These are phyloP conservation scores for Sitta carolinensis DNA, from an alignment of 2,797 vertebrate genomes.

Conservation along the genomic window DNA sequence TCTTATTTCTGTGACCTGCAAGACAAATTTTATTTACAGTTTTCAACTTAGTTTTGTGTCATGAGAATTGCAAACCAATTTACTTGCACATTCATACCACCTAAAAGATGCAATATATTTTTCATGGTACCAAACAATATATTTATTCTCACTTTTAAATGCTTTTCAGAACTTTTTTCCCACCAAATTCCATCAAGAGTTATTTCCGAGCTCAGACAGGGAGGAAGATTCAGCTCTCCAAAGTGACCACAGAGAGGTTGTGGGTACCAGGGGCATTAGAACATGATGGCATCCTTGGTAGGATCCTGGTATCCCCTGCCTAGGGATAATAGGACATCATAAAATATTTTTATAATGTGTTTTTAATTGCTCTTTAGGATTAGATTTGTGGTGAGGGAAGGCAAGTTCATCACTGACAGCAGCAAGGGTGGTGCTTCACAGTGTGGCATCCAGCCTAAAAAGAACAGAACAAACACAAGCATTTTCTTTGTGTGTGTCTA, in stretches of 20 bases:
- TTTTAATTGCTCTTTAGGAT: neutral
- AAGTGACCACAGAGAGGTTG: neutral
- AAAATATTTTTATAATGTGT: neutral
- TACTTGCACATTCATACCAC: neutral
- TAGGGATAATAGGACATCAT: rapidly evolving
- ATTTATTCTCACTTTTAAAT: neutral
- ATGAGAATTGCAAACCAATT: neutral
- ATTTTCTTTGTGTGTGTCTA: neutral
- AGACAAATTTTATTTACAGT: neutral
- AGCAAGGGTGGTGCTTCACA: neutral
- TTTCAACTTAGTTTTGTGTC: neutral
- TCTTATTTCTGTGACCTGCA: neutral
- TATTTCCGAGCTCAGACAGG: neutral
- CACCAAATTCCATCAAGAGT: neutral
- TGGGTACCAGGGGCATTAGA: neutral
- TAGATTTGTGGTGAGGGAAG: neutral
- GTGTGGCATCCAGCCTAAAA: neutral
- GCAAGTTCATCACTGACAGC: neutral
- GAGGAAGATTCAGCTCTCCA: neutral
- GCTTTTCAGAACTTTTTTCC: neutral
- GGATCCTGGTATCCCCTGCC: neutral
- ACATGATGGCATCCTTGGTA: neutral
- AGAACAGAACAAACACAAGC: neutral
- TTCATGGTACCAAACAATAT: neutral
- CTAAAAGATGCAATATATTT: neutral